Conservation (phyloP, 2,888 invertebrate genomes). For the Drosophila nr. medialis region DNA sequence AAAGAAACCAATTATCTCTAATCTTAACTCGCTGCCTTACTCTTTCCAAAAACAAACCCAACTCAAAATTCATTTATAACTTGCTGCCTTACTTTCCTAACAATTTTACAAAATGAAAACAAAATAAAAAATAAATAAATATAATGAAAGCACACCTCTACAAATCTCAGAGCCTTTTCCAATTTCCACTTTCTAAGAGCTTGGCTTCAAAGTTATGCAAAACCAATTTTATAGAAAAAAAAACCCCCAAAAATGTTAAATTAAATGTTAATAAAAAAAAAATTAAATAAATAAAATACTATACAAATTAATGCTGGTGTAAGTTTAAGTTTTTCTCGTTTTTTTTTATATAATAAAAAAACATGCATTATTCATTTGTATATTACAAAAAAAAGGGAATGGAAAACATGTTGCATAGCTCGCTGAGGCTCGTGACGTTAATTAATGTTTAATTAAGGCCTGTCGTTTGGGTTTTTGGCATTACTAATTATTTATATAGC, state of each 20-base stretch:
- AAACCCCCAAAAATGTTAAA: conserved; percentile 47
- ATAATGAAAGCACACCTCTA: conserved; percentile 41
- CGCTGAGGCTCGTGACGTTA: conserved; percentile 34
- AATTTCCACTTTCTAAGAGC: conserved; percentile 70
- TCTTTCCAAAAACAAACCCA: conserved; percentile 55
- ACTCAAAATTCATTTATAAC: conserved; percentile 63
- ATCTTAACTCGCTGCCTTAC: conserved; percentile 76
- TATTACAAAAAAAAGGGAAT: conserved; percentile 5
- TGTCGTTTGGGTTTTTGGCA: conserved; percentile 33
- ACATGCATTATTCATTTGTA: conserved; percentile 37
- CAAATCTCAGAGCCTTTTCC: conserved; percentile 62
- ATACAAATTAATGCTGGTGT: conserved; percentile 54
- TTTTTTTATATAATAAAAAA: conserved; percentile 18
- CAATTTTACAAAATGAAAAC: conserved; percentile 46
- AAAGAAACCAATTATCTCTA: conserved; percentile 50
- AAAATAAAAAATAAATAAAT: conserved; percentile 12
- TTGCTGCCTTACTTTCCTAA: conserved; percentile 78
- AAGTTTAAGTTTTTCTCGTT: conserved; percentile 38
- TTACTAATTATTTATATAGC: conserved; percentile 47
- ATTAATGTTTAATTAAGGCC: conserved; percentile 59
- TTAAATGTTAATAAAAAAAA: conserved; percentile 54
- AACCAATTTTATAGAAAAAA: conserved; percentile 51
- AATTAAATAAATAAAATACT: conserved; percentile 31
- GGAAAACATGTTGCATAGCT: conserved; percentile 31
- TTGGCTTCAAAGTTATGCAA: conserved; percentile 62